Evolutionary conservation across 2,888 invertebrate genomes (phyloP).

Genomic region (Agrochola lota): DNA sequence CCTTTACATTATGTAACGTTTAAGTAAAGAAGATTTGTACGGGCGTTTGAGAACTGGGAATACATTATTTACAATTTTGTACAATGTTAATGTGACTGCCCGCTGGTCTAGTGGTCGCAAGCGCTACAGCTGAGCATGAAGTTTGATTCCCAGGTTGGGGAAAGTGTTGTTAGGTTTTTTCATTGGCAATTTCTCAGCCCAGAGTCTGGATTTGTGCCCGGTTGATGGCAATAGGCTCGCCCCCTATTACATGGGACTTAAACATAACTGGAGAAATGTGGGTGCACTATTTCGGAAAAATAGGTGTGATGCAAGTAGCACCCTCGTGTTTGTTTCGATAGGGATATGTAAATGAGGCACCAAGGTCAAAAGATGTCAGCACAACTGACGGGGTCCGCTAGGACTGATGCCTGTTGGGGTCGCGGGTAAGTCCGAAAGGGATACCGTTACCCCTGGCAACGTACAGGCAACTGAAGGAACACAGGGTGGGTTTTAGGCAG

Average conservation of each 20-base stretch:
- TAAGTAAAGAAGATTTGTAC: constrained; percentile 8
- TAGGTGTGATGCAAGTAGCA: too few relatives aligned
- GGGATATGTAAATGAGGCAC: too few relatives aligned
- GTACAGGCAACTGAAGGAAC: too few relatives aligned
- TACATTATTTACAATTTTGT: neutral
- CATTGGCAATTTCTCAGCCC: neutral
- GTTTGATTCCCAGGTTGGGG: neutral
- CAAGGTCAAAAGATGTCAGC: neutral
- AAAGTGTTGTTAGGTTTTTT: neutral
- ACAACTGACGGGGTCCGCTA: too few relatives aligned
- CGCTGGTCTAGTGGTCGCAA: neutral
- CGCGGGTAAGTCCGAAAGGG: too few relatives aligned
- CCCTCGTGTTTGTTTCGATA: too few relatives aligned
- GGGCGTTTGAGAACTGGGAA: neutral
- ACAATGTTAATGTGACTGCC: neutral
- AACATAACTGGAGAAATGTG: neutral
- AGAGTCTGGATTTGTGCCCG: neutral
- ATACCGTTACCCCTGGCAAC: too few relatives aligned
- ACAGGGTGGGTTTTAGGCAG: too few relatives aligned
- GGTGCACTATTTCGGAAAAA: neutral
- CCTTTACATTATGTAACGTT: constrained; percentile 34
- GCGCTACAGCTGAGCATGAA: neutral
- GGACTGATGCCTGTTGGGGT: too few relatives aligned
- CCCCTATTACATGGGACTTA: neutral
- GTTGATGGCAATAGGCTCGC: neutral